phyloP scores from a whole-genome alignment of 2,113 vertebrate genomes.

The Sprattus sprattus region DNA sequence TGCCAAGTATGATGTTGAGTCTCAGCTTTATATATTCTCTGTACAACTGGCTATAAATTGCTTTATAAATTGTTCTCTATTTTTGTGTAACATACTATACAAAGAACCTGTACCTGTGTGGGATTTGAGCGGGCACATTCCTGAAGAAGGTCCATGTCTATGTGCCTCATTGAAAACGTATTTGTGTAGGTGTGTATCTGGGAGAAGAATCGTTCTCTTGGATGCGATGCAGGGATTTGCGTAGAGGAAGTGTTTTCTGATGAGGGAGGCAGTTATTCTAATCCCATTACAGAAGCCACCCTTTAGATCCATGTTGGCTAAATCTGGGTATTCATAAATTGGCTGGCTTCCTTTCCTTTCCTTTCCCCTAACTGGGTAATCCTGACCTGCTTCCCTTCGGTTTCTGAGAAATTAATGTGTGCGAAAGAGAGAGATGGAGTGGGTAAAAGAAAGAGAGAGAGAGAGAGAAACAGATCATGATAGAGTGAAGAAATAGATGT shows the following conservation, averaged over 20 bases:
- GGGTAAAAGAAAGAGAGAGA: constrained; percentile 3
- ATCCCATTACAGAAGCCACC: constrained; percentile 37
- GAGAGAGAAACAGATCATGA: constrained; percentile 26
- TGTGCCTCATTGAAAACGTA: not conserved
- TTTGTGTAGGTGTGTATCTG: not conserved
- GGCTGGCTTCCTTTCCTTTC: not conserved
- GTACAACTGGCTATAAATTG: not conserved
- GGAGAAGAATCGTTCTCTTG: not conserved
- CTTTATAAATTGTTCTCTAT: not conserved
- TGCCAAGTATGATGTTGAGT: not conserved
- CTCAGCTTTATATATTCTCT: not conserved
- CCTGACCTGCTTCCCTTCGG: not conserved
- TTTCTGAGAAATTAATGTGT: not conserved
- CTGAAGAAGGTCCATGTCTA: not conserved
- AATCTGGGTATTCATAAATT: constrained; percentile 39
- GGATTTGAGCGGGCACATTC: not conserved
- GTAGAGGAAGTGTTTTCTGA: constrained; percentile 24
- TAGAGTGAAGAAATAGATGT: not conserved
- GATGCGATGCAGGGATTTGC: constrained; percentile 14
- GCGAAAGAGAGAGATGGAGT: not conserved
- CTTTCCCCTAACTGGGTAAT: not conserved
- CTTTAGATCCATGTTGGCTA: constrained; percentile 30
- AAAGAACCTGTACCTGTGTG: not conserved
- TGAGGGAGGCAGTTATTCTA: constrained; percentile 34
- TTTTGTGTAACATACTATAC: not conserved